Conservation (phyloP, 2,888 invertebrate genomes). For the Trichogramma evanescens region DNA sequence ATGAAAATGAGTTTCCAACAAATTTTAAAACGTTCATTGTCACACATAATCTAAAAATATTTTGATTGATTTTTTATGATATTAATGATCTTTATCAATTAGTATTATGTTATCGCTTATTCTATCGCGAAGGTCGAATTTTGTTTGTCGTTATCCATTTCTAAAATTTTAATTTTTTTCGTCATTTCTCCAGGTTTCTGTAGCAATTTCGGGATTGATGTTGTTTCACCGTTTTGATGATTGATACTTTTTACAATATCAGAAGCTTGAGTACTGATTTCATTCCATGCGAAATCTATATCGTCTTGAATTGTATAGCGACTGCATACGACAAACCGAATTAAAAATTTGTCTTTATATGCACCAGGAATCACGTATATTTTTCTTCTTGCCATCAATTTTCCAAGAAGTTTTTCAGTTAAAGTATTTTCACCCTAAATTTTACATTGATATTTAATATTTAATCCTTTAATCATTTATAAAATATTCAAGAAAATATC, state of each 20-base stretch:
- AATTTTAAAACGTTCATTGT: too few relatives aligned
- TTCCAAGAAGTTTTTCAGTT: conserved; percentile 66
- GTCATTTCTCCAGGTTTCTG: conserved; percentile 19
- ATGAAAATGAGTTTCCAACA: too few relatives aligned
- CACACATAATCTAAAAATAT: too few relatives aligned
- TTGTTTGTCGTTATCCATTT: conserved; percentile 20
- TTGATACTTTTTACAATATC: conserved; percentile 29
- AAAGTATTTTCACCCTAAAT: conserved; percentile 58
- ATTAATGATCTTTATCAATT: too few relatives aligned
- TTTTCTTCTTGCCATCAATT: conserved; percentile 66
- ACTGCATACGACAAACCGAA: conserved; percentile 79
- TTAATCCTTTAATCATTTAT: not conserved
- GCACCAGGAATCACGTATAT: conserved; percentile 77
- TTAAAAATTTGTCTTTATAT: conserved; percentile 60
- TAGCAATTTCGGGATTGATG: too few relatives aligned
- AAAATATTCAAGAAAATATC: not conserved
- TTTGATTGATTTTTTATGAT: too few relatives aligned
- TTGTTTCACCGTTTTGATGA: not conserved
- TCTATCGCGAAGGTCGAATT: conserved; percentile 3
- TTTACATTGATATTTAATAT: conserved; percentile 3
- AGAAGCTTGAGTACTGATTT: conserved; percentile 58
- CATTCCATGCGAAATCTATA: conserved; percentile 68
- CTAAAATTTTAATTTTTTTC: conserved; percentile 23
- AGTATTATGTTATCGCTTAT: not conserved
- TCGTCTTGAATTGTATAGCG: conserved; percentile 63